Conservation (phyloP, 2,797 vertebrate genomes). For the Gymnoscopelus microlampas region DNA sequence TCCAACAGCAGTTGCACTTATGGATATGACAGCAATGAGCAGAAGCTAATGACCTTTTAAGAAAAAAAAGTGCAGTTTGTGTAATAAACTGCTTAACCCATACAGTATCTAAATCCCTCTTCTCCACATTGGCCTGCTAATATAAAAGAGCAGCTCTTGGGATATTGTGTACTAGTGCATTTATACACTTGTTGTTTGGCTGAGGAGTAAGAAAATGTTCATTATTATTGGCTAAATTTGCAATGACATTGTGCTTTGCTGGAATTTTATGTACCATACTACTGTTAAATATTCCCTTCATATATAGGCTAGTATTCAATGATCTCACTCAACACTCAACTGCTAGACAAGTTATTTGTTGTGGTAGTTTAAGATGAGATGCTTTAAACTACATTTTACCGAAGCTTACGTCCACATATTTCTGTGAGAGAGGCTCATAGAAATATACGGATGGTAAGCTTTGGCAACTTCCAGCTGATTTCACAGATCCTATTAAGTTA, state of each 20-base stretch:
- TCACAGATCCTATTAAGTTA: conserved; percentile 75
- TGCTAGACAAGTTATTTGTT: not conserved
- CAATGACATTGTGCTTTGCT: not conserved
- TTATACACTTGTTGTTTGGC: conserved; percentile 30
- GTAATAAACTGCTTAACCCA: conserved; percentile 49
- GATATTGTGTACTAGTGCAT: conserved; percentile 11
- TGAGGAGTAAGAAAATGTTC: conserved; percentile 9
- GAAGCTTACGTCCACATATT: conserved; percentile 33
- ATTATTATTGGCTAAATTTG: conserved; percentile 35
- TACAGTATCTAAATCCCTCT: conserved; percentile 19
- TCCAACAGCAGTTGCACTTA: conserved; percentile 82
- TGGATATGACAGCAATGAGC: conserved; percentile 84
- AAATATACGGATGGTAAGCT: too few species aligned
- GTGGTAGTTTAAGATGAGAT: not conserved
- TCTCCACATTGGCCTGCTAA: conserved; percentile 14
- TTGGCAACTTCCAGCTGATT: conserved; percentile 70
- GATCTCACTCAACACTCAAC: conserved; percentile 36
- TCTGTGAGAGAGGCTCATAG: conserved; percentile 49
- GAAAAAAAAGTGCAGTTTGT: conserved; percentile 55
- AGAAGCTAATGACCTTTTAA: conserved; percentile 86
- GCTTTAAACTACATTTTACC: conserved; percentile 36
- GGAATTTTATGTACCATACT: not conserved
- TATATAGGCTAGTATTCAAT: conserved; percentile 38
- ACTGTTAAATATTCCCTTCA: conserved; percentile 56
- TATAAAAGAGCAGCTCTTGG: conserved; percentile 14